Evolutionary conservation across 2,888 invertebrate species (phyloP).

Genomic region (Linnaemya tessellans): DNA sequence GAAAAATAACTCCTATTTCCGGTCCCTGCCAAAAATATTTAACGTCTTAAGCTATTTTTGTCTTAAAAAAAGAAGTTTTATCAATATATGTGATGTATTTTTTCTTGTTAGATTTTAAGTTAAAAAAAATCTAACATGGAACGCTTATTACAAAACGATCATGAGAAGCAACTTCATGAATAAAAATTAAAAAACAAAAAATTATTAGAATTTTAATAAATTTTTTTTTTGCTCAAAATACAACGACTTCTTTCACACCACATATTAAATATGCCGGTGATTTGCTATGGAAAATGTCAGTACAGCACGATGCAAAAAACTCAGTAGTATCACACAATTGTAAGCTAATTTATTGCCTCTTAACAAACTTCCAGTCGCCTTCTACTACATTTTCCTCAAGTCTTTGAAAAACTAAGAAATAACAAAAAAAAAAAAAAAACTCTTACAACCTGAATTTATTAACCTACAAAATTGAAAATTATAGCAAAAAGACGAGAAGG

Average conservation of each 20-base stretch:
- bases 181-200: background rate
- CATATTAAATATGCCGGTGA: constrained; percentile 22
- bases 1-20: no score
- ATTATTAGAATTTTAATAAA: constrained; percentile 43
- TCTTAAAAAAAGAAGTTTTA: no score
- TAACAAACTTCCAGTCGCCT: constrained; percentile 19
- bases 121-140: background rate
- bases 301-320: constrained; percentile 32
- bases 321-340: constrained; percentile 59
- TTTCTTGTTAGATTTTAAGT: background rate
- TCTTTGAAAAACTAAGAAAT: constrained; percentile 11
- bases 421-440: constrained; percentile 3
- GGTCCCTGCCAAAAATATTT: no score
- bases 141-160: background rate
- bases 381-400: constrained; percentile 20
- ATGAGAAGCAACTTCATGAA: background rate
- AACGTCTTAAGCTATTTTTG: no score
- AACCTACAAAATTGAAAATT: constrained; percentile 66
- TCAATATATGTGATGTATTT: no score
- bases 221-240: background rate
- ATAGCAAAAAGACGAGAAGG: constrained; percentile 25
- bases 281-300: constrained; percentile 40
- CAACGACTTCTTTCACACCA: constrained; percentile 8
- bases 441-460: constrained; percentile 66
- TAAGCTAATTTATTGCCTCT: constrained; percentile 54